Conservation (phyloP, 2,113 vertebrate genomes). For the Mionectes macconnelli region DNA sequence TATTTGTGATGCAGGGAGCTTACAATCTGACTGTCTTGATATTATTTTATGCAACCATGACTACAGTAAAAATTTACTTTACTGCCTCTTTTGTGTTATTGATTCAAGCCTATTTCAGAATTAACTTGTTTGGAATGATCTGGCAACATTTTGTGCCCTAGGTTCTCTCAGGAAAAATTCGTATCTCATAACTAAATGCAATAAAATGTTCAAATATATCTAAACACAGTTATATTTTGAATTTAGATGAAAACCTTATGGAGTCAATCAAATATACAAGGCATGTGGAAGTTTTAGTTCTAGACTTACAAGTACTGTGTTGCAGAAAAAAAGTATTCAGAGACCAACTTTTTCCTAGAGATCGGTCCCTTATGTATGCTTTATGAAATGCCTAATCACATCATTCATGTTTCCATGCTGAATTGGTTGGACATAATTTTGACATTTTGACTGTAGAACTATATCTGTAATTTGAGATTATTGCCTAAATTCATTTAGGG, state of each 20-base stretch:
- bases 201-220: conserved; percentile 62
- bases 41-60: conserved; percentile 64
- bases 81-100: conserved; percentile 58
- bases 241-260: conserved; percentile 63
- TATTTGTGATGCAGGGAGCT: conserved; percentile 58
- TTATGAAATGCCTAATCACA: neutral
- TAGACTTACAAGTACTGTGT: neutral
- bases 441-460: conserved; percentile 33
- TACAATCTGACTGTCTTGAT: conserved; percentile 62
- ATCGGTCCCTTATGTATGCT: neutral
- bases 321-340: neutral
- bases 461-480: conserved; percentile 42
- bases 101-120: conserved; percentile 66
- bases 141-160: conserved; percentile 26
- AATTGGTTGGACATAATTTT: conserved; percentile 40
- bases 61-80: conserved; percentile 65
- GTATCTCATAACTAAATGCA: conserved; percentile 62
- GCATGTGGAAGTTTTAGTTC: conserved; percentile 33
- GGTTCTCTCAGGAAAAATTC: conserved; percentile 57
- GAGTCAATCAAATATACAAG: conserved; percentile 60
- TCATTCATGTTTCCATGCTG: conserved; percentile 14
- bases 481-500: conserved; percentile 33
- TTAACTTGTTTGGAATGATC: conserved; percentile 66
- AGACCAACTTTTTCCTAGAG: conserved; percentile 23
- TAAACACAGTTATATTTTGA: conserved; percentile 57